These are phyloP conservation scores for Tupaia chinensis DNA, from an alignment of 2,113 vertebrate genomes.

Conservation along the genomic window DNA sequence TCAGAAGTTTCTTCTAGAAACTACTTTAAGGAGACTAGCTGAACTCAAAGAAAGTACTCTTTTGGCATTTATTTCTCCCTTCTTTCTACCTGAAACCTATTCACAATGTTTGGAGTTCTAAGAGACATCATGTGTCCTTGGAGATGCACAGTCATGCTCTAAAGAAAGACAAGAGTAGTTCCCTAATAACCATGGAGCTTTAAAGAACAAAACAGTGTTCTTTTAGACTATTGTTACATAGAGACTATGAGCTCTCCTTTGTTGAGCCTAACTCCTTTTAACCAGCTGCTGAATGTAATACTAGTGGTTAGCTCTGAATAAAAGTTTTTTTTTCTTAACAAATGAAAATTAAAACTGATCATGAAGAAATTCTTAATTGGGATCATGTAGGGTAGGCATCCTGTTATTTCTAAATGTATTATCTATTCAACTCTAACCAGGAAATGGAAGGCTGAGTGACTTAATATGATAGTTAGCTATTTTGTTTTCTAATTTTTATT, in stretches of 20 bases:
- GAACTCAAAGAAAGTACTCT: neutral
- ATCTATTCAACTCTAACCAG: neutral
- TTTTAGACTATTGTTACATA: neutral
- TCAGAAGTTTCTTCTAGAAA: slow-evolving; percentile 35
- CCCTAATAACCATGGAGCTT: neutral
- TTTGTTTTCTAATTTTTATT: slow-evolving; percentile 36
- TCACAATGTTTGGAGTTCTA: neutral
- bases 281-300: neutral
- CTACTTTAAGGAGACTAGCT: neutral
- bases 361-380: neutral
- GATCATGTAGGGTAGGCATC: neutral
- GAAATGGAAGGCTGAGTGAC: neutral
- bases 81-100: neutral
- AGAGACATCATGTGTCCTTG: neutral
- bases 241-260: neutral
- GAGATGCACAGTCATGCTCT: neutral
- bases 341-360: slow-evolving; percentile 40
- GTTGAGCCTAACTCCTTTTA: neutral
- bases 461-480: neutral
- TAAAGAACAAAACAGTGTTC: neutral
- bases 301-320: neutral
- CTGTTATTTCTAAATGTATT: neutral
- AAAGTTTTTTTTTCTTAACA: slow-evolving; percentile 24
- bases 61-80: neutral
- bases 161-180: neutral